phyloP scores from a whole-genome alignment of 2,888 invertebrate species.

The Pristionchus exspectatus region DNA sequence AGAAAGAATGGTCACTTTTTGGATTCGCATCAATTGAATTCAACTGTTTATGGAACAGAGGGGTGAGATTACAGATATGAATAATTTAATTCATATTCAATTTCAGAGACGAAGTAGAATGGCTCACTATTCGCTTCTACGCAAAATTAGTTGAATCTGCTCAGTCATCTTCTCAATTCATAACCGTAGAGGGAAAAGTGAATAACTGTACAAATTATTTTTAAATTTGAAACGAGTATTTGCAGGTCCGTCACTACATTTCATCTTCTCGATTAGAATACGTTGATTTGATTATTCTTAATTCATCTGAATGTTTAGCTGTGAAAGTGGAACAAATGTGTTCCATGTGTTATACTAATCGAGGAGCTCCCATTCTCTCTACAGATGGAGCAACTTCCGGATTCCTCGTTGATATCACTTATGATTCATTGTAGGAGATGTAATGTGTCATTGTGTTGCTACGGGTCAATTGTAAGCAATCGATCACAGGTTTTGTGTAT shows the following conservation, averaged over 20 bases:
- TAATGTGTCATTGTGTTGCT: background rate
- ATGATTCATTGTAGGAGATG: background rate
- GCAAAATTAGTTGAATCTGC: background rate
- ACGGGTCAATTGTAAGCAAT: slow-evolving; percentile 3
- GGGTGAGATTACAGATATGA: background rate
- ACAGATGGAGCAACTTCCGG: background rate
- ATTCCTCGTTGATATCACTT: background rate
- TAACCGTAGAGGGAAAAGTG: slow-evolving; percentile 15
- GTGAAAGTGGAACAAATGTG: slow-evolving; percentile 27
- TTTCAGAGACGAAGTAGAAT: slow-evolving; percentile 33
- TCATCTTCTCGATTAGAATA: slow-evolving; percentile 43
- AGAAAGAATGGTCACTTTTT: slow-evolving; percentile 9
- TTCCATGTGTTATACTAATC: slow-evolving; percentile 14
- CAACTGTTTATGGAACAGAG: background rate
- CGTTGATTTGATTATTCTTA: background rate
- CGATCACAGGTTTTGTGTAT: slow-evolving; percentile 12
- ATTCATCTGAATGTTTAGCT: background rate
- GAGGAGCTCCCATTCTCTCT: background rate
- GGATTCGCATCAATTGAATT: slow-evolving; percentile 39
- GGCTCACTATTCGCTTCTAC: slow-evolving; percentile 44
- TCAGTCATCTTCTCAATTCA: background rate
- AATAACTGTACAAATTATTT: background rate
- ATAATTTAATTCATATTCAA: background rate
- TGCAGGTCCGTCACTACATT: slow-evolving; percentile 48
- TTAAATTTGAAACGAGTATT: background rate